phyloP scores from a whole-genome alignment of 2,113 vertebrate species.

The Prochilodus magdalenae region DNA sequence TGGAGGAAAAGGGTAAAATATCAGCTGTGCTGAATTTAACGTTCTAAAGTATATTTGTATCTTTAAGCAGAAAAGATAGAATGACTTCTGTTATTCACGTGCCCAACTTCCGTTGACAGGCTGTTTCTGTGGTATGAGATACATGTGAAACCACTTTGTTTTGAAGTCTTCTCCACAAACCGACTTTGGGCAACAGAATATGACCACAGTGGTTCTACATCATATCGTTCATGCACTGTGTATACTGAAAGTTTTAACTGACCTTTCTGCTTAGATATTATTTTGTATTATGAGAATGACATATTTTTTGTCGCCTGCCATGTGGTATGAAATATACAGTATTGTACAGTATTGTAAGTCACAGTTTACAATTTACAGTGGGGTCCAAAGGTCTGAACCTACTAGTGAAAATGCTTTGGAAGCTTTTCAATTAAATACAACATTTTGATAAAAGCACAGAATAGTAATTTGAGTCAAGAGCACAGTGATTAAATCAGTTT shows the following conservation, averaged over 20 bases:
- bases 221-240: constrained; percentile 10
- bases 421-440: no score
- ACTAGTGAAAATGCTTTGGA: no score
- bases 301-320: not conserved
- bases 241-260: not conserved
- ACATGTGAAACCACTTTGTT: not conserved
- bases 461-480: no score
- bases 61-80: not conserved
- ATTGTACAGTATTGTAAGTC: constrained; percentile 28
- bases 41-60: not conserved
- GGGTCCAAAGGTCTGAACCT: no score
- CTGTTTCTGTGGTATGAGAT: not conserved
- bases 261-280: not conserved
- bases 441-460: no score
- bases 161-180: not conserved
- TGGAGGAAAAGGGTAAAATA: not conserved
- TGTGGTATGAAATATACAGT: not conserved
- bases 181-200: not conserved
- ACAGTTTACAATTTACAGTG: constrained; percentile 38
- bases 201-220: not conserved
- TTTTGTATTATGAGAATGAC: not conserved
- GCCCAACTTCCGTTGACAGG: not conserved
- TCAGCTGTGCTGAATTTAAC: constrained; percentile 10
- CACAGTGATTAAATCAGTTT: no score
- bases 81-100: not conserved